Conservation (phyloP, 2,888 invertebrate genomes). For the Heliconius hortense region DNA sequence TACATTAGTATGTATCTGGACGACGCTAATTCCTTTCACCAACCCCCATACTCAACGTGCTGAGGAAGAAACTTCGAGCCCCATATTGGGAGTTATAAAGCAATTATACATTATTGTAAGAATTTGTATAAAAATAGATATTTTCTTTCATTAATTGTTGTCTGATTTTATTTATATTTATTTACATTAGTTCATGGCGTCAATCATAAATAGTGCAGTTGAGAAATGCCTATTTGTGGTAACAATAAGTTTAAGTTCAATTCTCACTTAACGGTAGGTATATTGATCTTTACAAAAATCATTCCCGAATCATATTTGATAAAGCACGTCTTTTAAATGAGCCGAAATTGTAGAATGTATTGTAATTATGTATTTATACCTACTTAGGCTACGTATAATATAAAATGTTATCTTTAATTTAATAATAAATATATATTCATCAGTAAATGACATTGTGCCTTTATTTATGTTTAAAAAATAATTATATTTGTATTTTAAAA, state of each 20-base stretch:
- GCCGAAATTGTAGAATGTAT: too few species aligned
- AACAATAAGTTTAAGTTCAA: neutral
- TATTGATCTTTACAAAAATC: neutral
- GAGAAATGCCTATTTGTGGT: neutral
- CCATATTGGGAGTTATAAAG: neutral
- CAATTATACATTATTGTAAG: neutral
- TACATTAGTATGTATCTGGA: neutral
- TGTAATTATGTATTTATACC: too few species aligned
- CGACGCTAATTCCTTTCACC: neutral
- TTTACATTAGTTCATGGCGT: neutral
- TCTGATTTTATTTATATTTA: neutral
- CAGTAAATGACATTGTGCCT: neutral
- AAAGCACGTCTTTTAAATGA: too few species aligned
- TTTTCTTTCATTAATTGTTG: neutral
- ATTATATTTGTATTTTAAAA: neutral
- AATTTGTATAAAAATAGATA: neutral
- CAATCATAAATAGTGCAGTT: neutral
- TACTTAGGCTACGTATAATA: too few species aligned
- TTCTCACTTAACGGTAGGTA: neutral
- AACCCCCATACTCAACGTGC: neutral
- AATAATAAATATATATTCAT: too few species aligned
- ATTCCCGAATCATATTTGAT: too few species aligned
- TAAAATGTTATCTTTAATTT: too few species aligned
- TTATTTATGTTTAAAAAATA: neutral
- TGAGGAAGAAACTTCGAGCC: neutral